Base-by-base conservation (phyloP, 2,888 invertebrate species). In the Octonoba sinensis region DNA sequence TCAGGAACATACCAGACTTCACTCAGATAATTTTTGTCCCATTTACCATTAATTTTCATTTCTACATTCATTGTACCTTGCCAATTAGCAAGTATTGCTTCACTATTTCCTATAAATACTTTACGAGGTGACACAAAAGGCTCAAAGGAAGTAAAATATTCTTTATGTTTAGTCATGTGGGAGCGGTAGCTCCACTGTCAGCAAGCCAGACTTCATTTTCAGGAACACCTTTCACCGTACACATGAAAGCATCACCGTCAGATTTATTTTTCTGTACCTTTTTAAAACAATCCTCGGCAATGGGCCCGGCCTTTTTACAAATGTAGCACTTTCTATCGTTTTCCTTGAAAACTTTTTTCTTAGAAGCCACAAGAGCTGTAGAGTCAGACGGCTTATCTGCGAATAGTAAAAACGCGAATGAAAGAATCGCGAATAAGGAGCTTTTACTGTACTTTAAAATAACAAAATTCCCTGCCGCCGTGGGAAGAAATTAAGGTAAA, bases 131-230 rank as follows among this genome's bases (percentile, higher is more conserved):
- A n/a, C n/a, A n/a, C n/a, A n/a, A n/a, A n/a, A n/a, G n/a, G n/a
- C n/a, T n/a, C n/a, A n/a, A n/a, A n/a, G n/a, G n/a, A n/a, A n/a
- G n/a, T n/a, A n/a, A n/a, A n/a, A n/a, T n/a, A n/a, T n/a, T n/a
- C n/a, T n/a, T n/a, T 24, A 65, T 18, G 24, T 11, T 16, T 64
- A 18, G 66, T 74, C 74, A 66, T 74, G 24, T 74, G n/a, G n/a
- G 44, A 24, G 57, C 46, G n/a, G 66, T 24, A 12, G 74, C 74
- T 12, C 74, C 74, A 66, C 56, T 56, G 47, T 74, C 74, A 11
- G 66, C 66, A 13, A 74, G 36, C 65, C 57, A 74, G n/a, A 57
- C 27, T 22, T 66, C 24, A 8, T 51, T 24, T 44, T 36, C 46
- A 47, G 8, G n/a, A 16, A 56, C 27, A 11, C 57, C 65, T 24